Evolutionary conservation across 2,888 invertebrate genomes (phyloP), one percentile per base, ranked within the genome.

Genomic region (Kryphioiulus occultus): DNA sequence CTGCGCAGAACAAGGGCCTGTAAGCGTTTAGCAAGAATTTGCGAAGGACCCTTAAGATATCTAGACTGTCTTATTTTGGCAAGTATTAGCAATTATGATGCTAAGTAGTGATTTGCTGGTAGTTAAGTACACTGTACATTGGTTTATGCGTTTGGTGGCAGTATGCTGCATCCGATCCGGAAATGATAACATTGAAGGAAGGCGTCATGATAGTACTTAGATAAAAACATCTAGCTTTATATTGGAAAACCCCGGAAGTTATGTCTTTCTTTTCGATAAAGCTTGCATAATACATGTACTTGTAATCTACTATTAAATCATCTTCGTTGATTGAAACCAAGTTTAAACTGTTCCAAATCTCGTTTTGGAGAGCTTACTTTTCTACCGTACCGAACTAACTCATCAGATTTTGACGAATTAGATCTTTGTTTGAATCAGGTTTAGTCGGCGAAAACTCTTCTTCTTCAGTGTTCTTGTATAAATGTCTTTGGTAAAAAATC

Each of bases 71-170:
- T 22, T 68, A 22, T 68, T 68, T 78, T 30, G 30, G 78, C 78
- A 78, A 78, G 15, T 30, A 26, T 15, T 12, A 12, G 78, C 30
- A 78, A 78, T 30, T 78, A 78, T 78, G 78, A 78, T 78, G 78
- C 26, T 78, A 78, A 78, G 78, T 78, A 78, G 30, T 15, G 78
- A 68, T 68, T 68, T 9, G 59, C 59, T 30, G 12, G 78, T 15
- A 15, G 22, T 78, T 30, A 78, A 78, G 78, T 78, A 30, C 26
- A 30, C 30, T 78, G 78, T 78, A 30, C 26, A 30, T 78, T 78
- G 78, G 78, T 78, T 78, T 30, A 78, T 78, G 78, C 78, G 12
- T 78, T 78, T 78, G 78, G 22, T 78, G 78, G 12, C 78, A 78
- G 12, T 12, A 78, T 30, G 78, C 3, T 78, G 10, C 15, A 78